Conservation (phyloP, 2,113 vertebrate genomes). For the Microcebus jonahi region DNA sequence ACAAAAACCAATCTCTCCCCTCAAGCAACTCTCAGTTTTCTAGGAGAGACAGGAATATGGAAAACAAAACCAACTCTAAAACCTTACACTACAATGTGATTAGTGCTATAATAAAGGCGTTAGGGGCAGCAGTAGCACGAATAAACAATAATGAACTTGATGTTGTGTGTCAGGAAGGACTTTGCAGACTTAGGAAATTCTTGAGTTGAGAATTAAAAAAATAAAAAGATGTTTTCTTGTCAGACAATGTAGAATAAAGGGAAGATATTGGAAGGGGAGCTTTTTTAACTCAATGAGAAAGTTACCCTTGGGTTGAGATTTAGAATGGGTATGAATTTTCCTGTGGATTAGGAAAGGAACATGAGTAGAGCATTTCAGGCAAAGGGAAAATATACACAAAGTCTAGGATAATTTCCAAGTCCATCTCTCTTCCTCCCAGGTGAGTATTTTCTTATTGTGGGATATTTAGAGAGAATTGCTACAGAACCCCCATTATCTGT, state of each 20-base stretch:
- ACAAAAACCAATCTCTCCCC: background rate
- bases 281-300: background rate
- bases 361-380: background rate
- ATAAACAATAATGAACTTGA: background rate
- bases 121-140: accelerated
- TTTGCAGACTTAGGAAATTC: background rate
- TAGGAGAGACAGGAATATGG: background rate
- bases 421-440: background rate
- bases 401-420: background rate
- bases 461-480: accelerated
- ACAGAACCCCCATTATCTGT: background rate
- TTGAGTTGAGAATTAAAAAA: background rate
- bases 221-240: background rate
- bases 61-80: background rate
- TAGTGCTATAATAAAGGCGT: background rate
- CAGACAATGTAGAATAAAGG: background rate
- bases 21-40: background rate
- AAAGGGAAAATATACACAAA: background rate
- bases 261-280: background rate
- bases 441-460: background rate
- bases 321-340: background rate
- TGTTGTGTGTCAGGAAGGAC: background rate
- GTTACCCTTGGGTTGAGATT: background rate
- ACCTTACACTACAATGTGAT: background rate
- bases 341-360: background rate